These are phyloP conservation scores for Metacarcinus magister DNA, from an alignment of 2,888 invertebrate species.

Conservation along the genomic window DNA sequence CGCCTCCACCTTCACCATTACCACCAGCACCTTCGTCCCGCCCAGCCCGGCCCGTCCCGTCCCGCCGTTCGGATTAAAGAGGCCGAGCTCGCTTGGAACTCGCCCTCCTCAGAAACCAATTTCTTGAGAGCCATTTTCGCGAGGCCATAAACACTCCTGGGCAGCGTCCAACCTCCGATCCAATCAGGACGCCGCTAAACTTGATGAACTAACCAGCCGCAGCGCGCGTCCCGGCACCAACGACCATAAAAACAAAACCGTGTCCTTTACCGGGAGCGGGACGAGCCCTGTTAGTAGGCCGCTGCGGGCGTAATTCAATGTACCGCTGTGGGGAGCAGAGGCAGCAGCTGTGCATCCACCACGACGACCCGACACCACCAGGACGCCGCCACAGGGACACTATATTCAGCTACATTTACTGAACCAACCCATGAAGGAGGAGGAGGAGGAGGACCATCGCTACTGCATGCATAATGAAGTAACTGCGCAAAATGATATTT, in stretches of 20 bases:
- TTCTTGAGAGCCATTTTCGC: constrained; percentile 70
- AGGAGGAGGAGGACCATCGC: constrained; percentile 22
- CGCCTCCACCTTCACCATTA: background rate
- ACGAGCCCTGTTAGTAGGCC: constrained; percentile 37
- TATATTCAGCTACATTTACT: constrained; percentile 18
- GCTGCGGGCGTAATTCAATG: background rate
- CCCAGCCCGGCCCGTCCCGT: background rate
- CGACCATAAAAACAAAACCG: constrained; percentile 33
- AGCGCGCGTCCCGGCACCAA: constrained; percentile 16
- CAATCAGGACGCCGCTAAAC: constrained; percentile 71
- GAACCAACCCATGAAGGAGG: background rate
- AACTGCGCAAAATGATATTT: constrained; percentile 74
- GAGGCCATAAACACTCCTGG: constrained; percentile 63
- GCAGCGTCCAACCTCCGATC: constrained; percentile 64
- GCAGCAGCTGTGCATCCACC: background rate
- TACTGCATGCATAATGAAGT: constrained; percentile 74
- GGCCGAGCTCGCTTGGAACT: background rate
- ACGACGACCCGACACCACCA: constrained; percentile 39
- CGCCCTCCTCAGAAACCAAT: constrained; percentile 71
- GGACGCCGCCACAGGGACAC: constrained; percentile 22
- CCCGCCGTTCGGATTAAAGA: constrained; percentile 58
- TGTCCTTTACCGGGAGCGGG: constrained; percentile 44
- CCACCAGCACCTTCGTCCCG: background rate
- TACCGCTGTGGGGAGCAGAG: background rate
- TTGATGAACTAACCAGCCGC: constrained; percentile 67